Conservation (phyloP, 2,888 invertebrate species). For the Agrypnus murinus region DNA sequence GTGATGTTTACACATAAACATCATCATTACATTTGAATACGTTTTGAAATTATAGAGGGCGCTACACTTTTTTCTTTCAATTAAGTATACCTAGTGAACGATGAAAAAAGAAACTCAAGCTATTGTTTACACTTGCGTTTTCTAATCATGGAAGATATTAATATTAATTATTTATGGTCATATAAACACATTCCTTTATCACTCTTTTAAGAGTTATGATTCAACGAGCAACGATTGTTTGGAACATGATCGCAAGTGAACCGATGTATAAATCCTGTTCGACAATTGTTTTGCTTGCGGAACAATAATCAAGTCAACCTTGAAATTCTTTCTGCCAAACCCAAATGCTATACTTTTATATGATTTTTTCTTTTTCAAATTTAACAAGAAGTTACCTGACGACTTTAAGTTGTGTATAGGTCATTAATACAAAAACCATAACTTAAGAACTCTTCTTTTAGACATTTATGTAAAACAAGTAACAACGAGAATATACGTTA, state of each 20-base stretch:
- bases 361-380: constrained; percentile 13
- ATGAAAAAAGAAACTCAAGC: no score
- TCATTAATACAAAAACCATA: constrained; percentile 14
- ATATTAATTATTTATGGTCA: constrained; percentile 19
- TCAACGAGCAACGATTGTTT: constrained; percentile 32
- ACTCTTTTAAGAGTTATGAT: constrained; percentile 19
- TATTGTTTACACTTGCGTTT: no score
- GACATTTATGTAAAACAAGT: no score
- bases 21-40: no score
- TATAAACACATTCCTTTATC: constrained; percentile 23
- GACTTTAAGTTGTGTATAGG: not conserved
- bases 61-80: no score
- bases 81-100: no score
- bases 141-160: constrained; percentile 9
- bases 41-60: no score
- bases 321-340: constrained; percentile 56
- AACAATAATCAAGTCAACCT: constrained; percentile 55
- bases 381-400: constrained; percentile 13
- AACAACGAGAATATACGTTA: no score
- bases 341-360: constrained; percentile 43
- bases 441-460: no score
- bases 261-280: constrained; percentile 59
- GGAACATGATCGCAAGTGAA: constrained; percentile 43
- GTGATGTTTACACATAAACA: no score
- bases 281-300: constrained; percentile 49